phyloP scores from a whole-genome alignment of 35 echinoderm and acorn worm genomes.

The Holothuria glaberrima region DNA sequence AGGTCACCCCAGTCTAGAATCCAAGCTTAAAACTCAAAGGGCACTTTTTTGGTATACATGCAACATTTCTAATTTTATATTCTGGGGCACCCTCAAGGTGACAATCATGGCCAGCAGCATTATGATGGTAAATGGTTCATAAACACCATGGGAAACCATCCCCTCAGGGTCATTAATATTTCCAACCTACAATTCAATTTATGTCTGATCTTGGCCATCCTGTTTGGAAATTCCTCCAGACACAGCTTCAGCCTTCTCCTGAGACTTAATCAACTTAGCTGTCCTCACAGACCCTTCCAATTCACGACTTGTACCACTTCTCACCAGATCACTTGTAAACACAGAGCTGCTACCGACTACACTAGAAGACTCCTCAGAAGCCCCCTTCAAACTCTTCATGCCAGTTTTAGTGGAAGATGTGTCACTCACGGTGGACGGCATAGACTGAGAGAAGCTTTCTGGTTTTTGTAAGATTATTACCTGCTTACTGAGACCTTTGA shows the following conservation, averaged over 20 bases:
- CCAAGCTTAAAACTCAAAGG: too few species aligned
- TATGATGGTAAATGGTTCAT: too few species aligned
- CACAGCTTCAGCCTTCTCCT: conserved; percentile 40
- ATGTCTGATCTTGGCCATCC: conserved; percentile 46
- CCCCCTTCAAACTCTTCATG: too few species aligned
- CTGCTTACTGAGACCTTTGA: not conserved
- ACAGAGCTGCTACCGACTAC: not conserved
- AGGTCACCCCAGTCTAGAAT: too few species aligned
- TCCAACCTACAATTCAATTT: not conserved
- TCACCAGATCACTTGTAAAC: not conserved
- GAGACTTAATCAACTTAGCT: conserved; percentile 52
- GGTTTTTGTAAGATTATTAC: not conserved
- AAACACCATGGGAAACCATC: too few species aligned
- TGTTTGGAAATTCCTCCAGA: conserved; percentile 35
- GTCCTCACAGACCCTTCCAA: conserved; percentile 22
- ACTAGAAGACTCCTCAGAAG: not conserved
- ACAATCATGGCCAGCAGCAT: too few species aligned
- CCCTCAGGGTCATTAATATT: too few species aligned
- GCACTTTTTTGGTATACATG: too few species aligned
- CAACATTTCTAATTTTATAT: too few species aligned
- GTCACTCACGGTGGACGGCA: not conserved
- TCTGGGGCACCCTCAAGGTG: too few species aligned
- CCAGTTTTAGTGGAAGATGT: not conserved
- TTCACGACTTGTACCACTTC: not conserved
- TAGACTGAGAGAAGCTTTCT: not conserved